Base-by-base conservation (phyloP, 2,797 vertebrate species). In the Psittacula echo region DNA sequence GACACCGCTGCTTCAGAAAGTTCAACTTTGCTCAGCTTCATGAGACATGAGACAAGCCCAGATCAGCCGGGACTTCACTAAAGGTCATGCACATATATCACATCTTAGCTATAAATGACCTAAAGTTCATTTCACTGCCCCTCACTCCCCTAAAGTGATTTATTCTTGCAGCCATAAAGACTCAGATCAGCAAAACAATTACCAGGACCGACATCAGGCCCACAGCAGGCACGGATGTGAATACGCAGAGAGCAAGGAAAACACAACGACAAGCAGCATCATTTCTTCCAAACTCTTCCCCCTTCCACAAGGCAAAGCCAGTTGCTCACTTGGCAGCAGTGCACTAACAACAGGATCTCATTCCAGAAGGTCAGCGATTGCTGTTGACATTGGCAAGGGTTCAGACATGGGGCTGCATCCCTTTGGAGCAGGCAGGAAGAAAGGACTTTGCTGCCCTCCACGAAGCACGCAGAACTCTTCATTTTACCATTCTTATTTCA, bases 191-290 rank as follows among this genome's bases (percentile, higher is more conserved):
- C 30, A 68, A 84, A 74, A 61, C 5, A 7, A 26, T 22, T 26
- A 9, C 4, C 18, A 44, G 27, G 54, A 9, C 60, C 23, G 67
- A 54, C 70, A 58, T 13, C 19, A 74, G 60, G 58, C 50, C 0
- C 67, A 44, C 78, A 84, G 14, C 18, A 67, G 62, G 8, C 44
- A 20, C 2, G 4, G 20, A 19, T 5, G 34, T 2, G 37, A 18
- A 13, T 0, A 5, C 5, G 2, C 34, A 7, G 42, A 56, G 70
- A 60, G 29, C 14, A 39, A 60, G 34, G 61, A 44, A 17, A 85
- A 15, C 13, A 4, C 0, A 47, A 85, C 0, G 3, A 73, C 9
- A 44, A 19, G 51, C 65, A 22, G 3, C 3, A 0, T 29, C 1
- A 1, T 2, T 37, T 1, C 61, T 21, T 30, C 41, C 72, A 12